Percentiles rank a stretch among this genome's conserved stretches.
Conservation (phyloP, 64 coral and sea anemone species). For the Montipora cactus region DNA sequence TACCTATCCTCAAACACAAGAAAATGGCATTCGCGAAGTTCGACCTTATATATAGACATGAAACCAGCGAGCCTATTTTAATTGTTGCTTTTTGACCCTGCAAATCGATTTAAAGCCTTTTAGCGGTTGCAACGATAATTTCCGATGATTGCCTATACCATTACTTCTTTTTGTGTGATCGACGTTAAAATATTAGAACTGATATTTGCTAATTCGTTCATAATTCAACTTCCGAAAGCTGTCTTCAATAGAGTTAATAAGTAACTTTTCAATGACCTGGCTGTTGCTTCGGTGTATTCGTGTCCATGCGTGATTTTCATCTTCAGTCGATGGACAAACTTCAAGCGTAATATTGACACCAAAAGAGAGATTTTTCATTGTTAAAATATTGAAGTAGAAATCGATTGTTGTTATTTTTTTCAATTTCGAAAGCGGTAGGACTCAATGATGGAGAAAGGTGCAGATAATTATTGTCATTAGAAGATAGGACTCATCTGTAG, state of each 20-base stretch:
- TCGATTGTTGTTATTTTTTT: too few species aligned
- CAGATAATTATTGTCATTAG: too few species aligned
- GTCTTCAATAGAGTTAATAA: neutral
- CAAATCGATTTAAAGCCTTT: neutral
- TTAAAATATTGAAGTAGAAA: too few species aligned
- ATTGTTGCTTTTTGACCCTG: neutral
- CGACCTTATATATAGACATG: too few species aligned
- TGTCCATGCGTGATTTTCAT: neutral
- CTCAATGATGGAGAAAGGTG: too few species aligned
- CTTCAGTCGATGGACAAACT: neutral
- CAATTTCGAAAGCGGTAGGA: too few species aligned
- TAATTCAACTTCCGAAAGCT: neutral
- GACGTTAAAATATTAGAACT: neutral
- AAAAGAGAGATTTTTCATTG: too few species aligned
- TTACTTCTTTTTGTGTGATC: neutral
- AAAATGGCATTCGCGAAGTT: too few species aligned
- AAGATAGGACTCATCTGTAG: too few species aligned
- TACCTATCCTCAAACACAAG: too few species aligned
- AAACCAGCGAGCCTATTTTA: neutral
- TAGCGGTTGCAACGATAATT: too few species aligned
- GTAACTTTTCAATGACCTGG: neutral
- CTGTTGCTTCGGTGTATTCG: neutral
- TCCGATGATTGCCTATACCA: too few species aligned
- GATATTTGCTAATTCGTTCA: neutral
- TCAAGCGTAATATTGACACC: neutral